phyloP scores from a whole-genome alignment of 2,797 vertebrate genomes.

The Rhynchonycteris naso region DNA sequence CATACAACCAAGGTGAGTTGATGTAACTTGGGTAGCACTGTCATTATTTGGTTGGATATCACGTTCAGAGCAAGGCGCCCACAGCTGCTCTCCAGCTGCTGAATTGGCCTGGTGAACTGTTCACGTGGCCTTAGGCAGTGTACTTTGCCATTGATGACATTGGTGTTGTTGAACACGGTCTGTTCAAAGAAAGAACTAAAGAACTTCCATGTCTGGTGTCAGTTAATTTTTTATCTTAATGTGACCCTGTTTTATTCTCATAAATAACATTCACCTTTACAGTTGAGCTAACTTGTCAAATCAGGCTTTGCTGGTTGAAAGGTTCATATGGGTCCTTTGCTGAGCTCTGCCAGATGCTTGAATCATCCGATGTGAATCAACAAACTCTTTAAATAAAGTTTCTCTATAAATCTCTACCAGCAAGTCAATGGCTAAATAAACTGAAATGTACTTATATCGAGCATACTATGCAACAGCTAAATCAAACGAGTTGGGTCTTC shows the following conservation, averaged over 20 bases:
- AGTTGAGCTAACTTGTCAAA: background rate
- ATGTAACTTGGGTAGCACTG: background rate
- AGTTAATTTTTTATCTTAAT: background rate
- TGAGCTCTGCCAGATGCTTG: background rate
- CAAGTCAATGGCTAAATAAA: slow-evolving; percentile 21
- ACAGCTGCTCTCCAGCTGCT: fast-evolving
- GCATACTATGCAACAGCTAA: background rate
- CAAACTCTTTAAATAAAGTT: background rate
- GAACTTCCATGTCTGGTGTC: background rate
- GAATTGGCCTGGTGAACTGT: fast-evolving
- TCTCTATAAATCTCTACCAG: background rate
- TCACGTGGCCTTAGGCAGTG: no score
- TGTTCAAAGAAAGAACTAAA: background rate
- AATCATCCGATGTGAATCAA: background rate
- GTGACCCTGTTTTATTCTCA: background rate
- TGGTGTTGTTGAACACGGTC: background rate
- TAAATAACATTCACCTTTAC: background rate
- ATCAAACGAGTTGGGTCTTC: slow-evolving; percentile 20
- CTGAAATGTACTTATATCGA: background rate
- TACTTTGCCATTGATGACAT: background rate
- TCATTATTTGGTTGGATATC: fast-evolving
- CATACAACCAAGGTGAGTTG: background rate
- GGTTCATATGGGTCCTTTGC: background rate
- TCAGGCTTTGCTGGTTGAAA: background rate
- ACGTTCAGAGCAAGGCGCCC: background rate